These are phyloP conservation scores for Terebella lapidaria DNA, from an alignment of 2,888 invertebrate species.

Conservation along the genomic window DNA sequence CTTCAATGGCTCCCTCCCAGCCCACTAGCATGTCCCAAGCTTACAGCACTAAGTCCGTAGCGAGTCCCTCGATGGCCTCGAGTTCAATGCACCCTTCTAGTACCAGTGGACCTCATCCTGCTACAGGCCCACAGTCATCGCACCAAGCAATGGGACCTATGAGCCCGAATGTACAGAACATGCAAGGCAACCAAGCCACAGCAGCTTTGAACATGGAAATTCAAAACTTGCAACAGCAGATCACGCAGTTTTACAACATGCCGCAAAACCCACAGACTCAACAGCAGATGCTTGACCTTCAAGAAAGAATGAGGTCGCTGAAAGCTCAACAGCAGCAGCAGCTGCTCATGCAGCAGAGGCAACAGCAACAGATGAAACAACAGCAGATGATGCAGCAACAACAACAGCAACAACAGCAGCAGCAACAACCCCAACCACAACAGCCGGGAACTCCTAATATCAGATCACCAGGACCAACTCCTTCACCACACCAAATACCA, in stretches of 20 bases:
- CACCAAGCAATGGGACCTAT: background rate
- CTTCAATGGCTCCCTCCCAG: background rate
- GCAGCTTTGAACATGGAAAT: slow-evolving; percentile 29
- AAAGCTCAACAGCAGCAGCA: slow-evolving; percentile 38
- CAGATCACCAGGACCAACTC: slow-evolving; percentile 7
- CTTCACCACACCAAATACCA: background rate
- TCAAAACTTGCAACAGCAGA: slow-evolving; percentile 40
- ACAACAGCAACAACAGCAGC: slow-evolving; percentile 12
- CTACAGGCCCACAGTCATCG: no score
- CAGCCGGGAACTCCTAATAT: slow-evolving; percentile 8
- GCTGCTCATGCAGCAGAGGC: slow-evolving; percentile 29
- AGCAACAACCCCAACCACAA: background rate
- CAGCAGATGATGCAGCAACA: slow-evolving; percentile 14
- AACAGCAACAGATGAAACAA: slow-evolving; percentile 24
- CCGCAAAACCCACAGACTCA: slow-evolving; percentile 44
- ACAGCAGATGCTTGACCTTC: slow-evolving; percentile 44
- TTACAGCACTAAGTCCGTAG: background rate
- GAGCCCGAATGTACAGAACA: background rate
- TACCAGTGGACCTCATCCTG: background rate
- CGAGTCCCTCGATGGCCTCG: background rate
- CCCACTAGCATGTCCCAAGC: background rate
- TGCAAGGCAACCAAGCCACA: background rate
- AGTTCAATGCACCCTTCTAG: background rate
- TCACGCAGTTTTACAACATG: slow-evolving; percentile 41
- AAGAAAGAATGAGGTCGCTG: slow-evolving; percentile 39